Evolutionary conservation across 2,888 invertebrate genomes (phyloP), one percentile per base, ranked within the genome.

Genomic region (Drosophila niveifrons): DNA sequence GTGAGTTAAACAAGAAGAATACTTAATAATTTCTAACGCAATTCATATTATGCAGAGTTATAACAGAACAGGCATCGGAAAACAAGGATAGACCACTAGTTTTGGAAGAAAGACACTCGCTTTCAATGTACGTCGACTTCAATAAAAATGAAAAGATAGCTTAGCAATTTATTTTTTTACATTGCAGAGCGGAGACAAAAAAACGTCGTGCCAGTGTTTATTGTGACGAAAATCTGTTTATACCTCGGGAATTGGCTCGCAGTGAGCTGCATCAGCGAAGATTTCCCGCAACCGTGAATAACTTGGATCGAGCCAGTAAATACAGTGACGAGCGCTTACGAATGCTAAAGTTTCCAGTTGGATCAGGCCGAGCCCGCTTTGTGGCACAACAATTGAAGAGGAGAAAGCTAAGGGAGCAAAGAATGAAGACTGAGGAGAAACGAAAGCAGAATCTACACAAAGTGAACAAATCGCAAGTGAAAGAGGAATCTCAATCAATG

Each of bases 21-120:
- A 17, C 2, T 41, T 28, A 36, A 36, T n/a, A 18, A 17, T 8
- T 17, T 18, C 6, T 41, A 36, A 13, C 13, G 4, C n/a, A 56
- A 17, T 31, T 55, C 2, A 0, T n/a, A 6, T 2, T 11, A 9
- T 8, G 0, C 8, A 57, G 50, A 29, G n/a, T 4, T n/a, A n/a
- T n/a, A 0, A 8, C 29, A n/a, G 29, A 51, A 4, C 13, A 23
- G 11, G 10, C 41, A 6, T 10, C 23, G 2, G 8, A n/a, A 0
- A 34, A 41, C 4, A 36, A 28, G n/a, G 31, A 75, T 0, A 72
- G 81, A 41, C 87, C 75, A 1, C 75, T 85, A 1, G 81, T 82
- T 13, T 59, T 89, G 28, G 89, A 89, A 34, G 81, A 77, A 17
- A 69, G 90, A 13, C 89, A 89, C 55, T 81, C 90, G 1, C 76